phyloP scores from a whole-genome alignment of 2,888 invertebrate genomes.

The Maniola hyperantus region DNA sequence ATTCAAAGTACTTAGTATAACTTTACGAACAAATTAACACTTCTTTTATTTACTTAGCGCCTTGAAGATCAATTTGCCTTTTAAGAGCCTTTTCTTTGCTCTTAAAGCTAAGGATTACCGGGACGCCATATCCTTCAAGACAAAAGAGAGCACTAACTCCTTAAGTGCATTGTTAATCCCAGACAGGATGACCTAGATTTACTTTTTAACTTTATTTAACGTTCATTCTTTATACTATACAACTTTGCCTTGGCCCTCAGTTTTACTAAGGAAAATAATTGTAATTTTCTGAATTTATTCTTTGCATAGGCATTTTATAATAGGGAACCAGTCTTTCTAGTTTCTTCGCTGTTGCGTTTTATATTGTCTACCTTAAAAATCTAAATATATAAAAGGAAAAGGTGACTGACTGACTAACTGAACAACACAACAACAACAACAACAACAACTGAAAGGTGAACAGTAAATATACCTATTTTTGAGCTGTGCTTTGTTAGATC shows the following conservation, averaged over 20 bases:
- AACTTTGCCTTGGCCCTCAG: conserved; percentile 2
- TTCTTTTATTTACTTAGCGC: conserved; percentile 9
- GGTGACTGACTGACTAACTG: no score
- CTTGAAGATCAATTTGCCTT: conserved; percentile 19
- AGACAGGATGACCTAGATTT: conserved; percentile 25
- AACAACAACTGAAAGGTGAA: no score
- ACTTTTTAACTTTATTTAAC: conserved; percentile 23
- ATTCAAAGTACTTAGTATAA: not conserved
- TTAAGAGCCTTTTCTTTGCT: conserved; percentile 22
- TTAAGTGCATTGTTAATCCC: conserved; percentile 28
- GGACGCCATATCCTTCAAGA: conserved; percentile 27
- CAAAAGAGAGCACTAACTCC: conserved; percentile 26
- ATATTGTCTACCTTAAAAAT: no score
- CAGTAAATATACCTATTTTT: no score
- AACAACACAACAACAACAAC: no score
- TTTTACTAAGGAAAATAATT: not conserved
- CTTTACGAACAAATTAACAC: conserved; percentile 14
- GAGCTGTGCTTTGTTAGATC: no score
- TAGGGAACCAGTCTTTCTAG: not conserved
- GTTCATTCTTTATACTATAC: conserved; percentile 9
- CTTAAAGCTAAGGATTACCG: conserved; percentile 20
- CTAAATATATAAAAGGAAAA: no score
- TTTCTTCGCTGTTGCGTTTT: no score
- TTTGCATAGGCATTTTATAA: not conserved
- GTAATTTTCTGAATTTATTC: conserved; percentile 2